These are phyloP conservation scores for Cyclura pinguis DNA, from an alignment of 2,797 vertebrate genomes.

Conservation along the genomic window DNA sequence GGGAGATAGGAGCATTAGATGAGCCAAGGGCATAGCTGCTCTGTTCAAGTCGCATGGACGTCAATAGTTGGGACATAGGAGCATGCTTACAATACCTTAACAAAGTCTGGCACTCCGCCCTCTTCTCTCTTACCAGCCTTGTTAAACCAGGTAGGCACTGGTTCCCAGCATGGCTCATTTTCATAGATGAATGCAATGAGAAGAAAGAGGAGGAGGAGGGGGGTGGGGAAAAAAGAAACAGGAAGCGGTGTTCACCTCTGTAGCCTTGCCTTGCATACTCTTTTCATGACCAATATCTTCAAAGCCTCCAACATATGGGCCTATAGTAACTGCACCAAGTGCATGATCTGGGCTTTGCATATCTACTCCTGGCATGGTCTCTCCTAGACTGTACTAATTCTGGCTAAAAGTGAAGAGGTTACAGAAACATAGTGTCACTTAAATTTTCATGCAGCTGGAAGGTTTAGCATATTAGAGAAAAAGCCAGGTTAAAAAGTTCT, in stretches of 20 bases:
- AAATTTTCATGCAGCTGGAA: not conserved
- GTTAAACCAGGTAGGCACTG: no score
- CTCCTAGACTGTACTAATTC: not conserved
- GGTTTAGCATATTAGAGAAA: not conserved
- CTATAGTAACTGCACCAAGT: not conserved
- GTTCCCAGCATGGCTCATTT: no score
- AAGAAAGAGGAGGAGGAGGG: not conserved
- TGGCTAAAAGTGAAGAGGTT: not conserved
- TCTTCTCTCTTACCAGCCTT: no score
- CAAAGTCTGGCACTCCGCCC: no score
- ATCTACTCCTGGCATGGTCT: not conserved
- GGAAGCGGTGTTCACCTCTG: not conserved
- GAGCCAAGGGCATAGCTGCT: no score
- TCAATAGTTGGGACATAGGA: no score
- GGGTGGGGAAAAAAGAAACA: not conserved
- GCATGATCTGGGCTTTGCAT: not conserved
- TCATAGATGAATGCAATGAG: not conserved
- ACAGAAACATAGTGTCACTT: not conserved
- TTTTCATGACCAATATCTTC: not conserved
- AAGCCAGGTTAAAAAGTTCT: not conserved
- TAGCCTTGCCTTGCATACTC: no score
- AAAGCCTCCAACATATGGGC: not conserved
- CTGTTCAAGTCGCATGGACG: no score
- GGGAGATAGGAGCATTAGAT: no score
- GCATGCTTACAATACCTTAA: no score